These are phyloP conservation scores for Trichonephila clavipes DNA, from an alignment of 1,140 invertebrate species.

Conservation along the genomic window DNA sequence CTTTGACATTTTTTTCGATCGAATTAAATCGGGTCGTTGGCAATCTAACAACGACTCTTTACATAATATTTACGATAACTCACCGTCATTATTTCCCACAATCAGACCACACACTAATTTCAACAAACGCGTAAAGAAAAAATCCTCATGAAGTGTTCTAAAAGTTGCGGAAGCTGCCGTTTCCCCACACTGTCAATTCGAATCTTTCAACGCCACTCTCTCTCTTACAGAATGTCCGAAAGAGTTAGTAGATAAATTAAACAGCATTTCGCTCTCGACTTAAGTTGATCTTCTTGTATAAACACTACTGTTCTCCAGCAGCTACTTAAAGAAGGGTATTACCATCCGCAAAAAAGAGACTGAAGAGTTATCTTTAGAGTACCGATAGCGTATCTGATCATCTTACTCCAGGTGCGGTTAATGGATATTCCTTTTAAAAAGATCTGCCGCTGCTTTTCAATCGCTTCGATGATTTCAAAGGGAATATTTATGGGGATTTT, in stretches of 20 bases:
- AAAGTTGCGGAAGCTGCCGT: neutral
- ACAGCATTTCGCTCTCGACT: slow-evolving; percentile 16
- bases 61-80: neutral
- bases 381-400: neutral
- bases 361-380: neutral
- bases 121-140: neutral
- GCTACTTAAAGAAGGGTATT: neutral
- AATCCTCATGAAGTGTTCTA: neutral
- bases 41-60: neutral
- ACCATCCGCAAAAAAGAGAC: neutral
- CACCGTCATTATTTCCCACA: neutral
- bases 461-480: neutral
- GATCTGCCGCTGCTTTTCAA: too few relatives aligned
- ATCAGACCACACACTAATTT: neutral
- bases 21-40: neutral
- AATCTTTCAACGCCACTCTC: neutral
- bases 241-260: slow-evolving; percentile 23
- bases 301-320: neutral
- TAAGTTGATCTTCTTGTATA: slow-evolving; percentile 11
- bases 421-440: too few relatives aligned
- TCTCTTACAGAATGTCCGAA: neutral
- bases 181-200: neutral
- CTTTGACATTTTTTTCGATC: neutral
- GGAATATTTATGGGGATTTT: neutral
- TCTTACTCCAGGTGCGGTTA: neutral